phyloP scores from a whole-genome alignment of 1,140 invertebrate species.

The Neodiprion pinetum region DNA sequence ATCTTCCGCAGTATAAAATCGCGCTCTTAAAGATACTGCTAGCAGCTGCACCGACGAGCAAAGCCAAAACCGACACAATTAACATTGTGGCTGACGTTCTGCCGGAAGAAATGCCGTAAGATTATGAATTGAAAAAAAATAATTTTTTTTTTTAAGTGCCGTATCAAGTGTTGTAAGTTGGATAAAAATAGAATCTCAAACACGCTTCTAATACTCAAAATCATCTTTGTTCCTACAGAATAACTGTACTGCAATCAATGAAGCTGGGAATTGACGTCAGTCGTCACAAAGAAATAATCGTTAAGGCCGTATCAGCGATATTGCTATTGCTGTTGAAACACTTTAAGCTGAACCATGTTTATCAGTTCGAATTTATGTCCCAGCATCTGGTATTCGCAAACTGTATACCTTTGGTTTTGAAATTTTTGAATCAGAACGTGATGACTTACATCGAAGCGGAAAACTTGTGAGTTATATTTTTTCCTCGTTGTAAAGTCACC shows the following conservation, averaged over 20 bases:
- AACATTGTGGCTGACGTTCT: constrained; percentile 98
- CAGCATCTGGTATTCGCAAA: constrained; percentile 99
- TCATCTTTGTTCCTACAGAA: constrained; percentile 60
- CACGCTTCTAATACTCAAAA: not conserved
- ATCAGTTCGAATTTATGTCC: constrained; percentile 99
- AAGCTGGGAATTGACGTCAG: constrained; percentile 97
- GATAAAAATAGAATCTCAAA: not conserved
- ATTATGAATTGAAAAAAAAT: constrained; percentile 32
- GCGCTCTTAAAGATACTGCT: constrained; percentile 95
- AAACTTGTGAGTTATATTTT: constrained; percentile 73
- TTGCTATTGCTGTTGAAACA: constrained; percentile 94
- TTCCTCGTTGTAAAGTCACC: too few relatives aligned
- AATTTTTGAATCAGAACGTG: constrained; percentile 99
- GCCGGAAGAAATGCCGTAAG: constrained; percentile 94
- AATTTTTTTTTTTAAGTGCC: constrained; percentile 30
- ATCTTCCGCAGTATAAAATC: constrained; percentile 96
- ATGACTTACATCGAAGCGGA: constrained; percentile 94
- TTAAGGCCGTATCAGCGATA: constrained; percentile 96
- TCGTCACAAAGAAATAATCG: constrained; percentile 98
- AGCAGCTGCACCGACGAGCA: constrained; percentile 96
- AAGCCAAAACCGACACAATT: constrained; percentile 97
- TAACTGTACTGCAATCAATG: constrained; percentile 96
- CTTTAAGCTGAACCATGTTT: constrained; percentile 99
- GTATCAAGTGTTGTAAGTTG: not conserved
- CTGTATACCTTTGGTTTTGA: constrained; percentile 97